Base-by-base conservation (phyloP, 2,113 vertebrate species). In the Pteruthius melanotis region DNA sequence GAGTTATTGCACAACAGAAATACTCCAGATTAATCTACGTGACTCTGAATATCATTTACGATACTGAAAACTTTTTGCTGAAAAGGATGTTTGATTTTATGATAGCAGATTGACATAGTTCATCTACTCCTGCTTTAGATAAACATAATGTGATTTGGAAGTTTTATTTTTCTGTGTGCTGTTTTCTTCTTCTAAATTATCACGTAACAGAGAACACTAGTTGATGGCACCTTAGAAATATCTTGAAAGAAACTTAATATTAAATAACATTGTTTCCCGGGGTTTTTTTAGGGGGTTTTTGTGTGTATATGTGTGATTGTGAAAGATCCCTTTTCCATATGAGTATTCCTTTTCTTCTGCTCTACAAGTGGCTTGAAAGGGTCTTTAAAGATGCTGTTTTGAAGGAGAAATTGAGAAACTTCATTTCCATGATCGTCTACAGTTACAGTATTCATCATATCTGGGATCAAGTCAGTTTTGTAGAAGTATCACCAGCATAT, bases 201-300 rank as follows among this genome's bases (percentile, higher is more conserved):
- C 13, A 3, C 24, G 39, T 71, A 88, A 47, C 31, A 66, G 37
- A 24, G 33, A 47, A 39, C 20, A 45, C 6, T 61, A 13, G 12
- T 54, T 66, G 17, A 37, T 78, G 9, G 70, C 1, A 0, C 35
- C 72, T 79, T n/a, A 49, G 30, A 75, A 87, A 35, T 68, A 81
- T 3, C 40, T 82, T 61, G 12, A 39, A 92, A 68, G 37, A 57
- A 64, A 28, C 6, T 54, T 50, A 59, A 71, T 20, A 33, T 14
- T 52, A 87, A 91, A 35, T 56, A 80, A 40, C 8, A 2, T 47
- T 71, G 11, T 37, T 56, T 83, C n/a, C 11, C 0, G 0, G 2
- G 2, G 1, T 0, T 4, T 44, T 77, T 59, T 42, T 21, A n/a
- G 44, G 7, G 9, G 2, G 11, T 15, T 28, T 59, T 2, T 52